A percentile compares a stretch with the other conserved stretches of the same genome.
Conservation (phyloP, 2,888 invertebrate species). For the Thecophora atra region DNA sequence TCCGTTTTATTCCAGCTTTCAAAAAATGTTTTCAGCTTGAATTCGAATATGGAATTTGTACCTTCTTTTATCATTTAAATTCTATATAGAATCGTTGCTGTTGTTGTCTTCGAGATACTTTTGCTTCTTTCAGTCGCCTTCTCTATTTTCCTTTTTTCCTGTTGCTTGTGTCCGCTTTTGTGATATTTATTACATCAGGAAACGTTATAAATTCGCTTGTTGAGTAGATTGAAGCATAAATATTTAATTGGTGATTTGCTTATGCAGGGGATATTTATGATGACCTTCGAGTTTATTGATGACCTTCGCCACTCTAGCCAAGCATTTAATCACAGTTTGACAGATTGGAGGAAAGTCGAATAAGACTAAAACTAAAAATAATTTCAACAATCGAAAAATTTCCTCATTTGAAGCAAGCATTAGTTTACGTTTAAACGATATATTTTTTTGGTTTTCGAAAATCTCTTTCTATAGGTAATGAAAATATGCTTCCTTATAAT, state of each 20-base stretch:
- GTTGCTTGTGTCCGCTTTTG: background rate
- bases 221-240: slow-evolving; percentile 65
- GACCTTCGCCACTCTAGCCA: background rate
- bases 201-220: slow-evolving; percentile 42
- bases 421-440: too few species aligned
- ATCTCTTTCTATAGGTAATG: too few species aligned
- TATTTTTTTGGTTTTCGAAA: too few species aligned
- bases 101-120: slow-evolving; percentile 8
- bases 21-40: slow-evolving; percentile 23
- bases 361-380: background rate
- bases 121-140: background rate
- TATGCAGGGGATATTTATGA: slow-evolving; percentile 41
- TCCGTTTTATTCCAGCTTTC: background rate
- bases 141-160: background rate
- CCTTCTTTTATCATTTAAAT: slow-evolving; percentile 20
- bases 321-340: background rate
- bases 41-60: slow-evolving; percentile 33
- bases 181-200: slow-evolving; percentile 34
- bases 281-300: slow-evolving; percentile 14
- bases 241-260: slow-evolving; percentile 64
- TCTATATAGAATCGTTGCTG: background rate
- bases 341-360: background rate
- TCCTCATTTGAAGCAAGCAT: too few species aligned
- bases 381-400: too few species aligned
- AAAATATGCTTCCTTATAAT: too few species aligned